Conservation (phyloP, 2,797 vertebrate genomes). For the Sebastes vulpes region DNA sequence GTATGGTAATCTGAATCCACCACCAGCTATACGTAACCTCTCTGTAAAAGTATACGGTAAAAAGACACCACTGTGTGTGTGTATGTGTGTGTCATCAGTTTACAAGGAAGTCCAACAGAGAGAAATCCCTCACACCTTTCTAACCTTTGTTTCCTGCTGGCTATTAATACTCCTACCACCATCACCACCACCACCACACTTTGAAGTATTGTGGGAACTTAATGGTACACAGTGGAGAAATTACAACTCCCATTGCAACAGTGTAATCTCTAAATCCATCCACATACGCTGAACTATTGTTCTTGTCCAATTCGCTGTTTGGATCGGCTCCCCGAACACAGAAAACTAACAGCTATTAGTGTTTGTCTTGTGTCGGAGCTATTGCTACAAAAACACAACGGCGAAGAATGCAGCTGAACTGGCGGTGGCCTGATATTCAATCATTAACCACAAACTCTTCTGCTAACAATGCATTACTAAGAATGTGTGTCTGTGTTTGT, state of each 20-base stretch:
- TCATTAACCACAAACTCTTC: constrained; percentile 58
- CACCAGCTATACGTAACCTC: constrained; percentile 22
- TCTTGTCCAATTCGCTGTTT: constrained; percentile 15
- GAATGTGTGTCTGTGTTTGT: not conserved
- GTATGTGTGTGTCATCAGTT: not conserved
- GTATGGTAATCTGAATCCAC: constrained; percentile 47
- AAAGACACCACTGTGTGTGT: constrained; percentile 28
- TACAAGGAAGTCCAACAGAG: constrained; percentile 7
- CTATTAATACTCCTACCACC: not conserved
- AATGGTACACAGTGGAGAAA: not conserved
- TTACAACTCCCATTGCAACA: constrained; percentile 18
- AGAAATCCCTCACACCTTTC: constrained; percentile 13
- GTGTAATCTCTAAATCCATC: constrained; percentile 47
- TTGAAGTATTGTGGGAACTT: constrained; percentile 37
- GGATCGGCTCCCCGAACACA: constrained; percentile 20
- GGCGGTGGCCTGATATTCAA: constrained; percentile 22
- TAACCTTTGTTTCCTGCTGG: constrained; percentile 23
- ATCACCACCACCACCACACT: not conserved
- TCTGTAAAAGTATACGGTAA: constrained; percentile 24
- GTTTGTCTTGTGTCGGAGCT: constrained; percentile 10
- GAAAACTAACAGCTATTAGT: constrained; percentile 11
- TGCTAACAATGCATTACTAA: not conserved
- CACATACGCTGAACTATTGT: constrained; percentile 54
- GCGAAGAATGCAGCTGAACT: constrained; percentile 51
- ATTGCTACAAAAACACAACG: constrained; percentile 26